A percentile compares a stretch with the other conserved stretches of the same genome.
Evolutionary conservation across 1,140 invertebrate genomes (phyloP).

Genomic region (Hypothenemus hampei): DNA sequence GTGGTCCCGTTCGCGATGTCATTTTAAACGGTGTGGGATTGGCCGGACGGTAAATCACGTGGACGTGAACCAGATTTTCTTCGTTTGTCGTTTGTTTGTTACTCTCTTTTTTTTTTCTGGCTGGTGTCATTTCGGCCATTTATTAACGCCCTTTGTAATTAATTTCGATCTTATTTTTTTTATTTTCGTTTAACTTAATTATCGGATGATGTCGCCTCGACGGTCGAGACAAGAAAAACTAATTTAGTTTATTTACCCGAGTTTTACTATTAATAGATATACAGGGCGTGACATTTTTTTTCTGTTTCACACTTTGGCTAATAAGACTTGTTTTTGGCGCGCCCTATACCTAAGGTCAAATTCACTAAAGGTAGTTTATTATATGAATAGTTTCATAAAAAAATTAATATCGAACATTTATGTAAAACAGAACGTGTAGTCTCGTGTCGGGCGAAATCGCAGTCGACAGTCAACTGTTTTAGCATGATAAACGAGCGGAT

Average conservation of each 20-base stretch:
- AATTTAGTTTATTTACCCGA: too few species aligned
- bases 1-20: conserved; percentile 22
- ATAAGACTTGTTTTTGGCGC: too few species aligned
- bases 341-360: too few species aligned
- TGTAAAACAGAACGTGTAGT: conserved; percentile 21
- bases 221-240: too few species aligned
- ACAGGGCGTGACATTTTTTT: too few species aligned
- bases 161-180: conserved; percentile 19
- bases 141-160: conserved; percentile 20
- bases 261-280: too few species aligned
- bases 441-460: conserved; percentile 21
- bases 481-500: conserved; percentile 9
- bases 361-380: too few species aligned
- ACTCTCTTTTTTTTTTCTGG: conserved; percentile 19
- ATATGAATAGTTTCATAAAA: conserved; percentile 14
- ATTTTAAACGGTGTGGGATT: conserved; percentile 27
- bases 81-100: too few species aligned
- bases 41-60: conserved; percentile 25
- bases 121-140: conserved; percentile 22
- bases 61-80: conserved; percentile 27
- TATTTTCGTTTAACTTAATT: too few species aligned
- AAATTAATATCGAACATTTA: conserved; percentile 22
- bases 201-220: too few species aligned
- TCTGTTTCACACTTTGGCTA: too few species aligned
- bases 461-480: conserved; percentile 16